Base-by-base conservation (phyloP, 2,888 invertebrate genomes). In the Aphidoletes aphidimyza region DNA sequence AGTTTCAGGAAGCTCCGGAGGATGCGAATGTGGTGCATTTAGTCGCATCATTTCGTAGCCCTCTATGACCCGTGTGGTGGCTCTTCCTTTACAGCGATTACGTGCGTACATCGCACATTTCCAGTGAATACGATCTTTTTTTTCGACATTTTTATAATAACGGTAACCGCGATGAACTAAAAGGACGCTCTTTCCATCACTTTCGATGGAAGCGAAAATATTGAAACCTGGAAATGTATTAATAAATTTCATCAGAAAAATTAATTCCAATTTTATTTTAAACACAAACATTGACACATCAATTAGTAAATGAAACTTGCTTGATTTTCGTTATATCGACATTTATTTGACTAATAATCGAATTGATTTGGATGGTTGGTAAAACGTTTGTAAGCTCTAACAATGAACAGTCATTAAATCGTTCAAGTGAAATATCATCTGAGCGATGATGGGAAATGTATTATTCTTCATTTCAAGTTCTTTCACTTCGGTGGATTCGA, bases 11-110 rank as follows among this genome's bases (percentile, higher is more conserved):
- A 19, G 14, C 17, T 17, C 9, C 2, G 47, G 47, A 2, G 19
- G 19, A 36, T 85, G 85, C 11, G 85, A 49, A 36, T 85, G 85
- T n/a, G 84, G 84, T 17, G 84, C 84, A 34, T 85, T 84, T 1
- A 84, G 19, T 84, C 84, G 84, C 14, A 85, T 45, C 30, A 34
- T 85, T 26, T 85, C 85, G 45, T 34, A 17, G 14, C 85, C 85
- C n/a, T 83, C 42, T 0, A 85, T n/a, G 14, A 84, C 9, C 37
- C 54, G 78, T 2, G 85, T 85, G 9, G 85, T 84, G 0, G 85
- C 85, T 47, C 85, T 81, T 22, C 85, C 85, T 42, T 45, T 84
- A 69, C 85, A 85, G 19, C 49, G 47, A 9, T 19, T 59, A n/a
- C 84, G 85, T 39, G 84, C 84, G 36, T 84, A 85, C 14, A 45